Evolutionary conservation across 1,140 invertebrate genomes (phyloP).

Genomic region (Melipona quadrifasciata): DNA sequence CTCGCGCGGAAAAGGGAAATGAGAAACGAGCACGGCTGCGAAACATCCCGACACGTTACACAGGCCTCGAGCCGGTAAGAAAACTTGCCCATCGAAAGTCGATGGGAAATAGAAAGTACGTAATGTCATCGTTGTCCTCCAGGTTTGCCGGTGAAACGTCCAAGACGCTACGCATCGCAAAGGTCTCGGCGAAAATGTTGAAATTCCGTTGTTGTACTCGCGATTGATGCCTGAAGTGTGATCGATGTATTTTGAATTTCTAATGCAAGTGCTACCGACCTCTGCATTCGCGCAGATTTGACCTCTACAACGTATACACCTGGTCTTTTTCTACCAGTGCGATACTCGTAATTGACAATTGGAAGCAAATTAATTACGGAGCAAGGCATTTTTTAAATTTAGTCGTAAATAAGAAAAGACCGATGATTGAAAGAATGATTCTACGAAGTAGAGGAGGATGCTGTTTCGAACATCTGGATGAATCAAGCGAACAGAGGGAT

Average conservation of each 20-base stretch:
- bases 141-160: conserved; percentile 33
- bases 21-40: conserved; percentile 17
- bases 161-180: conserved; percentile 13
- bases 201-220: neutral
- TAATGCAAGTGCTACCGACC: neutral
- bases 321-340: neutral
- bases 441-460: neutral
- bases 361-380: neutral
- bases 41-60: conserved; percentile 18
- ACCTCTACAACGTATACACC: no score
- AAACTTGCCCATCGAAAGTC: conserved; percentile 25
- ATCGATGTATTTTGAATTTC: neutral
- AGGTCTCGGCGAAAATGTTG: conserved; percentile 29
- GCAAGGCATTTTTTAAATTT: neutral
- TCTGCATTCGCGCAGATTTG: no score
- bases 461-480: conserved; percentile 8
- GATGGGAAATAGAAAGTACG: conserved; percentile 42
- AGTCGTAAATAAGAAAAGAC: neutral
- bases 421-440: neutral
- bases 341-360: neutral
- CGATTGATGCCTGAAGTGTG: neutral
- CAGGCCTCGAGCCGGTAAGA: neutral
- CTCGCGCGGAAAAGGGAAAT: conserved; percentile 64
- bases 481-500: conserved; percentile 7
- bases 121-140: conserved; percentile 38